Conservation (phyloP, 2,888 invertebrate species). For the Trichogramma dendrolimi region DNA sequence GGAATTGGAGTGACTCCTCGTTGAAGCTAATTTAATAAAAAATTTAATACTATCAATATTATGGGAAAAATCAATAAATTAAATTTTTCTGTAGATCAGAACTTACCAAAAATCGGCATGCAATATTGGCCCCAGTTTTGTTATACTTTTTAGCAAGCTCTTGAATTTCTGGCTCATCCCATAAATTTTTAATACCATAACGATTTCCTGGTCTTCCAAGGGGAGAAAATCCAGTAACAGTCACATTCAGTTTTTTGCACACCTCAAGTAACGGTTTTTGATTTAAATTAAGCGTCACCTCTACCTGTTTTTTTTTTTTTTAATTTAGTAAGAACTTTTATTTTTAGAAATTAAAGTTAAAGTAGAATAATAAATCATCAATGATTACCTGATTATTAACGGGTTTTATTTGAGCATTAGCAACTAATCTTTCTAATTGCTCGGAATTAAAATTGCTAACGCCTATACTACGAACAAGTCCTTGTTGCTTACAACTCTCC, state of each 20-base stretch:
- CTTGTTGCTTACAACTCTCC: conserved; percentile 65
- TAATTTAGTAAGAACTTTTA: not conserved
- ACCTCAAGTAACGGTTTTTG: conserved; percentile 67
- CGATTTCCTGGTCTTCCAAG: conserved; percentile 70
- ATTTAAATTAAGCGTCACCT: conserved; percentile 73
- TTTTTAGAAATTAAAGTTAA: not conserved
- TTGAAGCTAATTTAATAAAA: conserved; percentile 34
- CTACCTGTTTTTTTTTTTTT: conserved; percentile 54
- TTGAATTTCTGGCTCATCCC: conserved; percentile 54
- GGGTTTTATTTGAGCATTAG: conserved; percentile 58
- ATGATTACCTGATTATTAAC: conserved; percentile 59
- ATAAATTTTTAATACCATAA: conserved; percentile 24
- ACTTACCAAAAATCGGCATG: conserved; percentile 61
- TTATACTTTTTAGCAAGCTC: conserved; percentile 62
- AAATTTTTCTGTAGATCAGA: not conserved
- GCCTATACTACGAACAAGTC: conserved; percentile 70
- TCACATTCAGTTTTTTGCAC: conserved; percentile 64
- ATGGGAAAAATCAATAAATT: not conserved
- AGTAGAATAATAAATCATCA: not conserved
- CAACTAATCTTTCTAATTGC: conserved; percentile 65
- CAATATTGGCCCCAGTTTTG: conserved; percentile 67
- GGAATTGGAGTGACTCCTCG: conserved; percentile 60
- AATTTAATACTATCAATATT: not conserved
- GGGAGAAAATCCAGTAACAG: conserved; percentile 76
- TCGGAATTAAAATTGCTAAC: conserved; percentile 76